Evolutionary conservation across 2,888 invertebrate species (phyloP), one percentile per base, ranked within the genome.

Genomic region (Glaucopsyche alexis): DNA sequence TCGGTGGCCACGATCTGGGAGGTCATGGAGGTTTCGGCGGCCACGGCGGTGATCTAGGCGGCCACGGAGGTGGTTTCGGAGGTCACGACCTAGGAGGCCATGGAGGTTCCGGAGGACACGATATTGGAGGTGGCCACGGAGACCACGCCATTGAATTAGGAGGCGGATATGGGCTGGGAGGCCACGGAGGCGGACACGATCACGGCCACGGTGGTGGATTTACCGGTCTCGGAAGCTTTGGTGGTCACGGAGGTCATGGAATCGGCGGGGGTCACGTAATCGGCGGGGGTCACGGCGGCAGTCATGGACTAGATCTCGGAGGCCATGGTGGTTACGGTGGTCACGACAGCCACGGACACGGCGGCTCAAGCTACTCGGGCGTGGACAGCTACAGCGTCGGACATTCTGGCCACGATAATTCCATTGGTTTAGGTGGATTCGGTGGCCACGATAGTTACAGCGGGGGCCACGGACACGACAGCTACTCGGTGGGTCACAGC

Each of bases 161-260:
- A 67, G 79, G 81, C 40, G 80, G 80, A 29, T 78, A 77, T 42
- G 80, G 79, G 7, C 75, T 78, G 45, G 82, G 81, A 16, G 76
- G 74, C 3, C 74, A 75, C 45, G 74, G 75, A 64, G 76, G 72
- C 70, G 77, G 76, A 40, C 73, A 73, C 69, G 74, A 75, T 50
- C 74, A 76, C 5, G 85, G 84, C 69, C 77, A 78, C 64, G 82
- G 81, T 64, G 79, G 79, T 50, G 79, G 81, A 19, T 76, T 78
- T 52, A 78, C 76, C 9, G 77, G 78, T 9, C 74, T 77, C 64
- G 82, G 77, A 71, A 73, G 77, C 71, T 66, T 74, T 64, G 75
- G 47, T 47, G 69, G 69, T 29, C 69, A 69, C 47, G 69, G 69
- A 47, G 81, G 78, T 19, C 67, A 69, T 16, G 69, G 69, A 49